These are phyloP conservation scores for Astreopora myriophthalma DNA, from an alignment of 64 coral and sea anemone species.

Conservation along the genomic window DNA sequence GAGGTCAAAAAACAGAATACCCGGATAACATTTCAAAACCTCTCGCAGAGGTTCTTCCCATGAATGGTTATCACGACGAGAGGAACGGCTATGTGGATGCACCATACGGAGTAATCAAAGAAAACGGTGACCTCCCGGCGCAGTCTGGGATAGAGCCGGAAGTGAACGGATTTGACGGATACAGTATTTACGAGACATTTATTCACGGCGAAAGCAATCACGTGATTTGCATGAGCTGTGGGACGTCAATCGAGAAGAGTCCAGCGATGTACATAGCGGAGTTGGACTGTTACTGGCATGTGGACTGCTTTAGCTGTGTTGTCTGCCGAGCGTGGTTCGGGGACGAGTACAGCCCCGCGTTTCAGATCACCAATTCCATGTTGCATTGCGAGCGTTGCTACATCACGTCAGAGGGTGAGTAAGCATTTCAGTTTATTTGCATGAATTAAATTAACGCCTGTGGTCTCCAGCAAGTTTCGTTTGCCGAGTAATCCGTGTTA, in stretches of 20 bases:
- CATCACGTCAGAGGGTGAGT: slow-evolving; percentile 68
- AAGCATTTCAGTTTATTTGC: background rate
- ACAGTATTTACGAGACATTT: slow-evolving; percentile 67
- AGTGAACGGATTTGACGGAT: slow-evolving; percentile 34
- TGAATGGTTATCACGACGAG: background rate
- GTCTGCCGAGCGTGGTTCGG: slow-evolving; percentile 66
- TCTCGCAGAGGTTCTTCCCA: background rate
- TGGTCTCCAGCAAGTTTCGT: too few relatives aligned
- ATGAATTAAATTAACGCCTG: too few relatives aligned
- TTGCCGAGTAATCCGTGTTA: too few relatives aligned
- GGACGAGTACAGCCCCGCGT: slow-evolving; percentile 36
- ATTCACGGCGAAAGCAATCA: slow-evolving; percentile 54
- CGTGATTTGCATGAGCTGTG: slow-evolving; percentile 56
- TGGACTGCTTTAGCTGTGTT: slow-evolving; percentile 64
- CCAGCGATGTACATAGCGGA: slow-evolving; percentile 52
- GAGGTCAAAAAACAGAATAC: background rate
- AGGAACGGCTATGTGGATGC: background rate
- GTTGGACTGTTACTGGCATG: slow-evolving; percentile 70
- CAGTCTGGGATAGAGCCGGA: background rate
- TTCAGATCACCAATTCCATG: slow-evolving; percentile 58
- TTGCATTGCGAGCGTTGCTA: slow-evolving; percentile 74
- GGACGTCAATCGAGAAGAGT: slow-evolving; percentile 45
- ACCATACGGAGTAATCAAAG: background rate
- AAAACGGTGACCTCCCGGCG: background rate
- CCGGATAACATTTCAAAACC: slow-evolving; percentile 15